Conservation (phyloP, 2,888 invertebrate genomes). For the Drosophila nigricruria region DNA sequence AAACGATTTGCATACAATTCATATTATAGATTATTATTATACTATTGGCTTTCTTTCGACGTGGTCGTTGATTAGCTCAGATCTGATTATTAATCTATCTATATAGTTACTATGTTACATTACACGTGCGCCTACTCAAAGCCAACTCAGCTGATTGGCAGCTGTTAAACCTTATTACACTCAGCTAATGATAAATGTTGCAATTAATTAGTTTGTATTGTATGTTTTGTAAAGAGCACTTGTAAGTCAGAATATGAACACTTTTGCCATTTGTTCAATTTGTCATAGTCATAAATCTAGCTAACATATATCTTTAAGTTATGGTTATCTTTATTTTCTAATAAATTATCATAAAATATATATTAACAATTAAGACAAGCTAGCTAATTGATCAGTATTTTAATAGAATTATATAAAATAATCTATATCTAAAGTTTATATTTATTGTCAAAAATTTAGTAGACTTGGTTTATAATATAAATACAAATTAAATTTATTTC, state of each 20-base stretch:
- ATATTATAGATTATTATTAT: slow-evolving; percentile 15
- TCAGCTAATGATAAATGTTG: slow-evolving; percentile 33
- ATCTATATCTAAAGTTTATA: not conserved
- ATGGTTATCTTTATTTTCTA: not conserved
- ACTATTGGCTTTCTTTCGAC: slow-evolving; percentile 26
- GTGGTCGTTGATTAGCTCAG: slow-evolving; percentile 16
- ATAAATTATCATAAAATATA: not conserved
- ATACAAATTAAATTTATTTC: not conserved
- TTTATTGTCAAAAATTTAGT: not conserved
- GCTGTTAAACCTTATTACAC: slow-evolving; percentile 25
- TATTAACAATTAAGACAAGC: not conserved
- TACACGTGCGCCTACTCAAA: not conserved
- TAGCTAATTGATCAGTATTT: not conserved
- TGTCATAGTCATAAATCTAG: slow-evolving; percentile 7
- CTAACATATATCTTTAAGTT: not conserved
- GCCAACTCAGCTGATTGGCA: slow-evolving; percentile 13
- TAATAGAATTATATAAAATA: not conserved
- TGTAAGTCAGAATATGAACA: slow-evolving; percentile 25
- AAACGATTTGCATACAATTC: not conserved
- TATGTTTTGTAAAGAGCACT: slow-evolving; percentile 20
- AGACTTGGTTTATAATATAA: not conserved
- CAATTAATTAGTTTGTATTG: slow-evolving; percentile 32
- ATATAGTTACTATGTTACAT: not conserved
- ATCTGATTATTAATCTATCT: not conserved
- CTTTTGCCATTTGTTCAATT: slow-evolving; percentile 1